Conservation (phyloP, 2,797 vertebrate genomes). For the Streptopelia turtur region DNA sequence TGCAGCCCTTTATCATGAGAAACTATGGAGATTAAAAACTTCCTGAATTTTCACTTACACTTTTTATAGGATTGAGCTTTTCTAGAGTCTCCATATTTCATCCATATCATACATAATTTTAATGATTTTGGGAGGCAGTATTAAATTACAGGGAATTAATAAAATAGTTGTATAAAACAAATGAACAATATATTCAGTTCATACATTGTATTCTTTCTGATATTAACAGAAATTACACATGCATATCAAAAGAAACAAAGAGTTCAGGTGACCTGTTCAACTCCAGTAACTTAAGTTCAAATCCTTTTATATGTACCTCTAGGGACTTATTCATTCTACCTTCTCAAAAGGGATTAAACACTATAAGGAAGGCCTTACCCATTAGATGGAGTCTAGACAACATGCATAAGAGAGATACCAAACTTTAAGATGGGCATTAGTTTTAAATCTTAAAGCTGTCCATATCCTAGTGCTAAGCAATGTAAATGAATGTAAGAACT, state of each 20-base stretch:
- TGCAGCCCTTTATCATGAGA: neutral
- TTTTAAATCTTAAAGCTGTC: neutral
- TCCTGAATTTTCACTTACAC: neutral
- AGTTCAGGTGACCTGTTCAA: fast-evolving
- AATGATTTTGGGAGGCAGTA: neutral
- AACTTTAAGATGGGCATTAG: neutral
- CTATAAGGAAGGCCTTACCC: neutral
- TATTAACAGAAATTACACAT: neutral
- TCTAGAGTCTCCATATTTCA: neutral
- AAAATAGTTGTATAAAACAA: neutral
- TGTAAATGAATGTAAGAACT: neutral
- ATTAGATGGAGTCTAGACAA: neutral
- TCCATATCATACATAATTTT: neutral
- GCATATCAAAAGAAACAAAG: neutral
- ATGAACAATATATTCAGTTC: neutral
- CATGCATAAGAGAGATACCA: fast-evolving
- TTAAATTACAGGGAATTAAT: neutral
- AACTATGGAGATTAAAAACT: neutral
- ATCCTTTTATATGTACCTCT: neutral
- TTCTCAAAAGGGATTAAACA: neutral
- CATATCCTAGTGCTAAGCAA: neutral
- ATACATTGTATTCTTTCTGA: neutral
- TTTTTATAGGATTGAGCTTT: neutral
- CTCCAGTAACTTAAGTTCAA: neutral
- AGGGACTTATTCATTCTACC: neutral